phyloP scores from a whole-genome alignment of 2,888 invertebrate species.

The Macaria notata region DNA sequence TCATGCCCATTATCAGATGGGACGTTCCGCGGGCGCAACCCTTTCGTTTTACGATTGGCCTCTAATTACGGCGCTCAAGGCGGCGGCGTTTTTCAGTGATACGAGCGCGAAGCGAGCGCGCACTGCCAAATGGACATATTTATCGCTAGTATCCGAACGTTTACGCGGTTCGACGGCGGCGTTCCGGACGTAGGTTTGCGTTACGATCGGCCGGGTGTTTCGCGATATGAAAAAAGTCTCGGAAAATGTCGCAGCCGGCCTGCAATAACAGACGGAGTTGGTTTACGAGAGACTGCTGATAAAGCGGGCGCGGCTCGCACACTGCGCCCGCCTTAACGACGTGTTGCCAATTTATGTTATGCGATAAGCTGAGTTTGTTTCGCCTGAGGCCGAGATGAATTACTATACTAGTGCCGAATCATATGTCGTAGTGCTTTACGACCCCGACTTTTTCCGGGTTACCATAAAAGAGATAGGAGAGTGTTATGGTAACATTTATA shows the following conservation, averaged over 20 bases:
- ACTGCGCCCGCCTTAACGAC: constrained; percentile 77
- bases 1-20: constrained; percentile 80
- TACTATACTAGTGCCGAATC: constrained; percentile 57
- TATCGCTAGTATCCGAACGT: constrained; percentile 68
- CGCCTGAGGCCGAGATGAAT: constrained; percentile 65
- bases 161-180: constrained; percentile 60
- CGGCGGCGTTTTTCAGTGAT: constrained; percentile 67
- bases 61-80: constrained; percentile 81
- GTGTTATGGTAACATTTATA: constrained; percentile 29
- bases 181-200: constrained; percentile 51
- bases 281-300: constrained; percentile 77
- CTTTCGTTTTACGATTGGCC: constrained; percentile 82
- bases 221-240: constrained; percentile 75
- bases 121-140: constrained; percentile 76
- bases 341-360: constrained; percentile 80
- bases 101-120: constrained; percentile 52
- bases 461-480: constrained; percentile 39
- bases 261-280: constrained; percentile 74
- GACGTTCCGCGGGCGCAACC: constrained; percentile 69
- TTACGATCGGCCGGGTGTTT: constrained; percentile 53
- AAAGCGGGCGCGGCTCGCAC: constrained; percentile 63
- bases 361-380: constrained; percentile 80
- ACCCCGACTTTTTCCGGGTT: constrained; percentile 35
- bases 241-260: constrained; percentile 63
- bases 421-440: constrained; percentile 51